phyloP scores from a whole-genome alignment of 1,140 invertebrate species.

The Hypothenemus hampei region DNA sequence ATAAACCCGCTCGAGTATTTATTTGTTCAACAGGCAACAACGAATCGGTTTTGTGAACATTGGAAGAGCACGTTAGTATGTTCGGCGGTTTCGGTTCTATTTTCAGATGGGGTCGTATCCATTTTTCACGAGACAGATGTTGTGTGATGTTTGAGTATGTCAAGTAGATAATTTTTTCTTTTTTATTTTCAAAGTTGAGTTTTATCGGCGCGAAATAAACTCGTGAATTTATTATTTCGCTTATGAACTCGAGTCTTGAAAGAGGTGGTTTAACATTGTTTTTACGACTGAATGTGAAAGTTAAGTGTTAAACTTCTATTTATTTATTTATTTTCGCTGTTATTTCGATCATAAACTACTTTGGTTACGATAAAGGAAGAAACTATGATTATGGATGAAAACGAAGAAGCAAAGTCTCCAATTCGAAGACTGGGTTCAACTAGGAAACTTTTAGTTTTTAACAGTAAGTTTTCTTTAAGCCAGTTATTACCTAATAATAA shows the following conservation, averaged over 20 bases:
- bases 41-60: conserved; percentile 5
- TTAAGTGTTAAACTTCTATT: too few relatives aligned
- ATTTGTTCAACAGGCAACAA: conserved; percentile 1
- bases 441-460: conserved; percentile 69
- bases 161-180: too few relatives aligned
- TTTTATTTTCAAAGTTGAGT: too few relatives aligned
- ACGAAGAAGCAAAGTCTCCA: conserved; percentile 66
- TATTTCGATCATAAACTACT: too few relatives aligned
- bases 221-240: too few relatives aligned
- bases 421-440: conserved; percentile 73
- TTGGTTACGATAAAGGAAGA: too few relatives aligned
- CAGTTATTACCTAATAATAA: too few relatives aligned
- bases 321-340: too few relatives aligned
- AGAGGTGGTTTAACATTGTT: too few relatives aligned
- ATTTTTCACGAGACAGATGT: conserved; percentile 12
- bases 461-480: conserved; percentile 75
- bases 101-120: conserved; percentile 12
- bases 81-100: conserved; percentile 12
- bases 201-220: too few relatives aligned
- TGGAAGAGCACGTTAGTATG: conserved; percentile 2
- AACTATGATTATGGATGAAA: conserved; percentile 57
- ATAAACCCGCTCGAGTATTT: conserved; percentile 14
- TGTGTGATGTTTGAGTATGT: conserved; percentile 12
- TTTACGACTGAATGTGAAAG: too few relatives aligned
- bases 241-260: too few relatives aligned